These are phyloP conservation scores for Thunnus albacares DNA, from an alignment of 2,797 vertebrate species.

Conservation along the genomic window DNA sequence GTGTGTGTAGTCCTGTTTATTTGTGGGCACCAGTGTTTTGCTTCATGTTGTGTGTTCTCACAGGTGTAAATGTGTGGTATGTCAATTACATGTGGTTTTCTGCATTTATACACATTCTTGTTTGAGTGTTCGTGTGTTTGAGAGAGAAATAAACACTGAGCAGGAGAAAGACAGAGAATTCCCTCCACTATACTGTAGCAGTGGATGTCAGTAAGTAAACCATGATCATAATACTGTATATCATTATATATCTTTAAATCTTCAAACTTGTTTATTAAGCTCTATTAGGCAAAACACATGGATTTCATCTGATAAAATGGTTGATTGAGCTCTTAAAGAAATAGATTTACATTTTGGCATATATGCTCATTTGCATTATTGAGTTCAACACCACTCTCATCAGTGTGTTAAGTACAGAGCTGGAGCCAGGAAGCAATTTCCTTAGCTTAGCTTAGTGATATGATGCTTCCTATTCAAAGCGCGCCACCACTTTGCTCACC, in stretches of 20 bases:
- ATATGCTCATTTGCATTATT: background rate
- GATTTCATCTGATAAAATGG: background rate
- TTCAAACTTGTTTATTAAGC: background rate
- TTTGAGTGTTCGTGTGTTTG: slow-evolving; percentile 12
- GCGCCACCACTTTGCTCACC: no score
- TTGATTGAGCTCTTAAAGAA: background rate
- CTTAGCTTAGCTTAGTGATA: background rate
- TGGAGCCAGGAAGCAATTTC: background rate
- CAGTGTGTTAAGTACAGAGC: background rate
- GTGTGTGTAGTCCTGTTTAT: slow-evolving; percentile 47
- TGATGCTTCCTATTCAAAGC: no score
- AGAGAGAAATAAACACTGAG: no score
- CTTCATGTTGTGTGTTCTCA: slow-evolving; percentile 50
- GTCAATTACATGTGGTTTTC: slow-evolving; percentile 20
- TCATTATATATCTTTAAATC: background rate
- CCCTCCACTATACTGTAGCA: no score
- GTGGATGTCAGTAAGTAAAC: slow-evolving; percentile 27
- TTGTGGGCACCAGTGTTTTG: slow-evolving; percentile 42
- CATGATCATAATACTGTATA: slow-evolving; percentile 15
- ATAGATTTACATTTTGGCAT: background rate
- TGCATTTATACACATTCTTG: background rate
- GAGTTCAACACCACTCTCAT: background rate
- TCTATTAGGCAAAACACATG: background rate
- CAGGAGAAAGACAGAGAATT: background rate
- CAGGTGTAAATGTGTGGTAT: slow-evolving; percentile 31